Evolutionary conservation across 1,140 invertebrate species (phyloP).

Genomic region (Charaxes varanes): DNA sequence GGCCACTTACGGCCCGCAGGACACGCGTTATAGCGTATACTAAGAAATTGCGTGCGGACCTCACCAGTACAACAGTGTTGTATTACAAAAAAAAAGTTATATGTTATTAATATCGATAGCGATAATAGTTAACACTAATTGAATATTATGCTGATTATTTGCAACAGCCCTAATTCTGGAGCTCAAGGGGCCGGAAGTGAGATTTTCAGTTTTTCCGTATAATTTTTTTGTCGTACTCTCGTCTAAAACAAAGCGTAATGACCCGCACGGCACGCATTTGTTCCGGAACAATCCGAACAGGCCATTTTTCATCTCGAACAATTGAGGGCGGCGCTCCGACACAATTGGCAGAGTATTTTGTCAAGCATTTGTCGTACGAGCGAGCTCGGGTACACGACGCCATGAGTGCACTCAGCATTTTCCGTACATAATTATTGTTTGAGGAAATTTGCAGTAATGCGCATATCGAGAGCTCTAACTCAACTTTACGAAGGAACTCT

Average conservation of each 20-base stretch:
- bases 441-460: constrained; percentile 7
- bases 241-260: constrained; percentile 71
- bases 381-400: constrained; percentile 41
- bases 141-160: too few relatives aligned
- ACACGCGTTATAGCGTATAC: too few relatives aligned
- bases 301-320: constrained; percentile 72
- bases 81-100: too few relatives aligned
- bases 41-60: too few relatives aligned
- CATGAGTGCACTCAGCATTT: constrained; percentile 46
- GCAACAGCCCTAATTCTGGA: too few relatives aligned
- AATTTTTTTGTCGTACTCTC: constrained; percentile 67
- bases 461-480: not conserved
- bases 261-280: constrained; percentile 69
- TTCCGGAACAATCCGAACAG: constrained; percentile 69
- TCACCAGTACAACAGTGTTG: too few relatives aligned
- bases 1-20: too few relatives aligned
- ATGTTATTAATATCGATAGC: too few relatives aligned
- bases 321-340: constrained; percentile 66
- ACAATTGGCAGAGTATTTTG: constrained; percentile 70
- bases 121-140: too few relatives aligned
- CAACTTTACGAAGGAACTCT: too few relatives aligned
- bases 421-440: constrained; percentile 16
- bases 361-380: constrained; percentile 64
- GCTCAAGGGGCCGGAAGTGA: constrained; percentile 48
- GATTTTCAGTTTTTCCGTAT: constrained; percentile 56